Base-by-base conservation (phyloP, 2,888 invertebrate genomes). In the Iselma pallidipennis region DNA sequence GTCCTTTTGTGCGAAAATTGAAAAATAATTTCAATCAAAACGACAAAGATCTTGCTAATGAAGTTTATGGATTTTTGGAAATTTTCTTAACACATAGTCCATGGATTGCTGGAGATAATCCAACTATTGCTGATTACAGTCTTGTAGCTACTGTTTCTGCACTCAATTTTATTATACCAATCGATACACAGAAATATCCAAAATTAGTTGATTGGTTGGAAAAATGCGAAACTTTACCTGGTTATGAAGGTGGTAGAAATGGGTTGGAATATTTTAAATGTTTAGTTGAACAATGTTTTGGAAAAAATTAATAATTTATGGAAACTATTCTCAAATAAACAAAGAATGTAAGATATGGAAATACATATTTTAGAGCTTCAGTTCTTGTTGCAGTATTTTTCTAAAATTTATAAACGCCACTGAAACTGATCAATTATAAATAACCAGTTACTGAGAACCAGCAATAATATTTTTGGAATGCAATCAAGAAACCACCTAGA, bases 1-100 rank as follows among this genome's bases (percentile, higher is more conserved):
- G 14, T 48, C 63, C 66, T 2, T 4, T 70, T 7, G 54, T 68
- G 49, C 63, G 50, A 16, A 57, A 63, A 14, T 55, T 60, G 2
- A 31, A 49, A 26, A n/a, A n/a, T n/a, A 16, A 26, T 1, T 51
- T 69, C 2, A 33, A 55, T 19, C n/a, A 57, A 53, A 50, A 64
- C 10, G 6, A 45, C 3, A 4, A 57, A 14, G 48, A 49, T 29
- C n/a, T 21, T n/a, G 42, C 55, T 10, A 55, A 56, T 23, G 65
- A 66, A 45, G 52, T 79, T 0, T 83, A 86, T 57, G 77, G 68
- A 1, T 82, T 83, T 58, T 53, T 85, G 26, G 85, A 87, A 66
- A 73, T 71, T 2, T 85, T 84, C 63, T 79, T 87, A 0, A 76
- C 76, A 5, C 79, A 76, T 4, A 78, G 80, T 0, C 78, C 63